Conservation (phyloP, 2,888 invertebrate species). For the Rapana venosa region DNA sequence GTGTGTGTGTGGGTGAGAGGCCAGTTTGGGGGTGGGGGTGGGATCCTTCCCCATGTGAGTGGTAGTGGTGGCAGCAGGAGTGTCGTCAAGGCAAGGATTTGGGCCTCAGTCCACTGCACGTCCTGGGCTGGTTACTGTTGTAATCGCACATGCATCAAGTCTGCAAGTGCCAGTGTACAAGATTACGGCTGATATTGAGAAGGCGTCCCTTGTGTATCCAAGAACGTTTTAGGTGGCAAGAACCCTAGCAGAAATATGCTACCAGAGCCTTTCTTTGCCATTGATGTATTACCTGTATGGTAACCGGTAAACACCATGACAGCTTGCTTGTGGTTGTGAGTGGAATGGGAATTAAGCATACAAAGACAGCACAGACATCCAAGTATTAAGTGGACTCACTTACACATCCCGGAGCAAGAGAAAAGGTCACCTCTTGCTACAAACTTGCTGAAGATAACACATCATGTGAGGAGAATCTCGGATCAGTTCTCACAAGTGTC, state of each 20-base stretch:
- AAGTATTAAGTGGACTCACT: background rate
- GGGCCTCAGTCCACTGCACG: background rate
- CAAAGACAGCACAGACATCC: background rate
- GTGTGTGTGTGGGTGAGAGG: background rate
- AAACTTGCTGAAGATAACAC: background rate
- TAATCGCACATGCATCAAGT: too few species aligned
- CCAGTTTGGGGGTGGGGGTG: background rate
- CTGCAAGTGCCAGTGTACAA: too few species aligned
- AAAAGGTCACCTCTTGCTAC: too few species aligned
- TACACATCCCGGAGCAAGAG: background rate
- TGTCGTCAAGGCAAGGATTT: background rate
- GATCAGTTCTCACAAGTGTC: constrained; percentile 17
- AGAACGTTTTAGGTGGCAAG: too few species aligned
- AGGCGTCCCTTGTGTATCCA: too few species aligned
- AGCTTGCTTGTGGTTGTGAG: constrained; percentile 6
- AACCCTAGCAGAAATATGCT: too few species aligned
- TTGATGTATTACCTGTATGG: too few species aligned
- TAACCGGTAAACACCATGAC: background rate
- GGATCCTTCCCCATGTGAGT: background rate
- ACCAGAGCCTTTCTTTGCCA: too few species aligned
- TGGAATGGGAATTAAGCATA: background rate
- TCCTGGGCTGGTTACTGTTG: background rate
- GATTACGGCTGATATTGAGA: too few species aligned
- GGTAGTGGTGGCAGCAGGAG: background rate
- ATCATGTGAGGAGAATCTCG: background rate